A percentile compares a stretch with the other conserved stretches of the same genome.
phyloP scores from a whole-genome alignment of 2,797 vertebrate species.

The Intellagama lesueurii region DNA sequence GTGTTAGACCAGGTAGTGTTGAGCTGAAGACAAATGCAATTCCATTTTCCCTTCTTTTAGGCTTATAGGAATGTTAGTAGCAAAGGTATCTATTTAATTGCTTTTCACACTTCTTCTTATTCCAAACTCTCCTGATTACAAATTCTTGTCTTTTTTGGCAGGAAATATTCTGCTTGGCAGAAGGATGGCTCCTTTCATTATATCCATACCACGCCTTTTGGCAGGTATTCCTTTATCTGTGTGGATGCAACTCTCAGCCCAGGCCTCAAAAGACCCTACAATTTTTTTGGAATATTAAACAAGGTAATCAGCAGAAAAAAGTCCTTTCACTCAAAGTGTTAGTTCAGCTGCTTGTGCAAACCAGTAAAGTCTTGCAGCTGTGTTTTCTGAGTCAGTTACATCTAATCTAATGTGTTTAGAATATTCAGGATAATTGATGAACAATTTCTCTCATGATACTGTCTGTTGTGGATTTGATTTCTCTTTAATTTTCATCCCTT shows the following conservation, averaged over 20 bases:
- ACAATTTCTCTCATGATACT: not conserved
- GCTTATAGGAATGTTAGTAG: not conserved
- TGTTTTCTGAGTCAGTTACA: not conserved
- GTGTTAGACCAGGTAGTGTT: not conserved
- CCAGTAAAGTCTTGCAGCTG: not conserved
- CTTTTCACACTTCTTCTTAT: constrained; percentile 20
- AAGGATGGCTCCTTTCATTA: constrained; percentile 95
- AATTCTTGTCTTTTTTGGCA: constrained; percentile 71
- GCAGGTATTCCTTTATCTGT: constrained; percentile 97
- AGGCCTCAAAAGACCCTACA: constrained; percentile 95
- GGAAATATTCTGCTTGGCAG: constrained; percentile 92
- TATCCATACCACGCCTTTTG: constrained; percentile 90
- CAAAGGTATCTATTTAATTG: not conserved
- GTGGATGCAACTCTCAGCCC: constrained; percentile 92
- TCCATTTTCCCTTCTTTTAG: not conserved
- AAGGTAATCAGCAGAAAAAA: constrained; percentile 79
- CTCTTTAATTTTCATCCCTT: not conserved
- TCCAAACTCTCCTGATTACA: constrained; percentile 48
- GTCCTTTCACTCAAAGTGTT: constrained; percentile 39
- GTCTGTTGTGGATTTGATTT: not conserved
- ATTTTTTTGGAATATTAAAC: constrained; percentile 96
- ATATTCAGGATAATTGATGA: not conserved
- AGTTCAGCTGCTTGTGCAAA: constrained; percentile 30
- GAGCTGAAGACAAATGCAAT: not conserved
- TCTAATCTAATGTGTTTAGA: not conserved